These are phyloP conservation scores for Drosophila kikkawai DNA, from an alignment of 1,140 invertebrate species.

Conservation along the genomic window DNA sequence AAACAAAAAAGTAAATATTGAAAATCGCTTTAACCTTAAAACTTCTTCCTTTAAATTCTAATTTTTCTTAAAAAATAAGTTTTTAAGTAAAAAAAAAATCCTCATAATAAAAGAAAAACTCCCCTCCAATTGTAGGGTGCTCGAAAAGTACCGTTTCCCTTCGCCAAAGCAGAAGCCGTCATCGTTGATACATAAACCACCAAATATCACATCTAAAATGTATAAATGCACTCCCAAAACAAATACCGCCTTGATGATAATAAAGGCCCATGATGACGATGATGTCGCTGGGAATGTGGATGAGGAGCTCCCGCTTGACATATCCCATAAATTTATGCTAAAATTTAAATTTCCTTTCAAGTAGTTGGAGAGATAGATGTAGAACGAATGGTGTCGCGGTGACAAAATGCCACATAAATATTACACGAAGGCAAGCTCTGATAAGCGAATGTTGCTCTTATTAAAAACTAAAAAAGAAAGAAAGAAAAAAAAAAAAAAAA, in stretches of 20 bases:
- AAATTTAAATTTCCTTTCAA: constrained; percentile 80
- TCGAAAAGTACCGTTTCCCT: constrained; percentile 25
- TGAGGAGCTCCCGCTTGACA: constrained; percentile 4
- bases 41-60: too few species aligned
- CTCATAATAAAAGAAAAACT: neutral
- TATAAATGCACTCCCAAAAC: constrained; percentile 45
- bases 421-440: constrained; percentile 63
- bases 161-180: constrained; percentile 31
- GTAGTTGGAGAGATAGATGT: constrained; percentile 58
- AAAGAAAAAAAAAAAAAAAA: constrained; percentile 24
- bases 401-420: constrained; percentile 82
- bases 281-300: constrained; percentile 35
- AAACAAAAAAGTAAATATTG: too few species aligned
- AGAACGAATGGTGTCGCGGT: constrained; percentile 66
- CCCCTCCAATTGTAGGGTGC: constrained; percentile 8
- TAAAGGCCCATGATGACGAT: constrained; percentile 28
- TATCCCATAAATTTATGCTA: constrained; percentile 76
- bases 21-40: too few species aligned
- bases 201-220: constrained; percentile 41
- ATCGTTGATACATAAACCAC: constrained; percentile 44
- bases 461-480: constrained; percentile 24
- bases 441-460: constrained; percentile 78
- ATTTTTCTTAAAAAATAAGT: neutral
- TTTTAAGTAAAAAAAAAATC: neutral
- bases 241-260: constrained; percentile 43